phyloP scores from a whole-genome alignment of 37 sponge, comb jelly and placozoan genomes.

The Agelas oroides region DNA sequence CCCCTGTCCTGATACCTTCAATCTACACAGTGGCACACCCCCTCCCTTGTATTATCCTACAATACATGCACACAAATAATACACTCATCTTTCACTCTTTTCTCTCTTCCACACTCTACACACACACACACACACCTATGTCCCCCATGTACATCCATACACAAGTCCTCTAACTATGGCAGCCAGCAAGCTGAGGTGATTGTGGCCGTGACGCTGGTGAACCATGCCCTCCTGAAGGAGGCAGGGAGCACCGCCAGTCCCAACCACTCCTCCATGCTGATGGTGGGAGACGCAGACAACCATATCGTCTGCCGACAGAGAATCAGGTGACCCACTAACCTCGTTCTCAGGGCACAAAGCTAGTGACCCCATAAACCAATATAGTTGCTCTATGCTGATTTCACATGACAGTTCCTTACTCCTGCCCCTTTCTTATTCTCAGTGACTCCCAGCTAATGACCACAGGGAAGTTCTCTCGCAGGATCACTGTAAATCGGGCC shows the following conservation, averaged over 20 bases:
- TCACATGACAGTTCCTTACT: neutral
- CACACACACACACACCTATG: no score
- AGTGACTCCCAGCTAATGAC: slow-evolving; percentile 64
- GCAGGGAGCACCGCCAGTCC: slow-evolving; percentile 36
- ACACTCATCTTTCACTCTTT: no score
- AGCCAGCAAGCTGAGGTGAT: slow-evolving; percentile 21
- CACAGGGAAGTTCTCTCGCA: slow-evolving; percentile 46
- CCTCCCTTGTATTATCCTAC: no score
- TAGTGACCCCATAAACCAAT: no score
- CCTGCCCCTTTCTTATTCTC: neutral
- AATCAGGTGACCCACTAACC: slow-evolving; percentile 61
- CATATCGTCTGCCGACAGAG: slow-evolving; percentile 69
- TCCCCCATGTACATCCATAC: neutral
- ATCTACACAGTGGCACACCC: no score
- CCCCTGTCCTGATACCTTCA: no score
- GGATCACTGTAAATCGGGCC: slow-evolving; percentile 39
- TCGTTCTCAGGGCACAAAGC: no score
- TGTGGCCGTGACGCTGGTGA: slow-evolving; percentile 40
- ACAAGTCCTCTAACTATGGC: neutral
- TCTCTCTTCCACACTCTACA: no score
- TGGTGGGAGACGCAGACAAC: slow-evolving; percentile 80
- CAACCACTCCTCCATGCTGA: slow-evolving; percentile 55
- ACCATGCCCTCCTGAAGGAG: slow-evolving; percentile 52
- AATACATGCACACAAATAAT: no score
- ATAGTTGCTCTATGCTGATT: neutral